Evolutionary conservation across 1,140 invertebrate species (phyloP), one percentile per base, ranked within the genome.

Genomic region (Trichomalopsis sarcophagae): DNA sequence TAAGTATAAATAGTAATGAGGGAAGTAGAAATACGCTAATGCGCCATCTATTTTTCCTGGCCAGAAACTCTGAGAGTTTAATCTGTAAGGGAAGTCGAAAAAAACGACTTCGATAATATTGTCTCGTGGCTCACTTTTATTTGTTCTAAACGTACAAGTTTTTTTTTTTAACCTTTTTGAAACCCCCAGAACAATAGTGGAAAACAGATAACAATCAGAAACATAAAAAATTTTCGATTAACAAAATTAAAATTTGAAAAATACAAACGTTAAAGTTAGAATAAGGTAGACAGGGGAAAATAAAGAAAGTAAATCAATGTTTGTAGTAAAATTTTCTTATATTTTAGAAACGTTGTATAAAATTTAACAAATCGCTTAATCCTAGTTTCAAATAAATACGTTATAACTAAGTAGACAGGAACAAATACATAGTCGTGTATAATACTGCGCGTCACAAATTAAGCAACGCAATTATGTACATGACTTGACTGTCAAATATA

Each of bases 381-480:
- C 62, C 77, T 74, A 62, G 66, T 73, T 79, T 50, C 6, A 69
- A 86, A 81, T 86, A 81, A 86, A 77, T 83, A 80, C 55, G 23
- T 69, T 73, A 47, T 2, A 68, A 62, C 40, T 55, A 55, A 27
- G 30, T 27, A 84, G 62, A 79, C 62, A 81, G 71, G 47, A 81
- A 80, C 76, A 81, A 79, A 81, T 81, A 47, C 36, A 84, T 77
- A 79, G 30, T 84, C 33, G 36, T 66, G 36, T 80, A 82, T 86
- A 86, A 86, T 86, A 86, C 86, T 86, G 83, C n/a, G 86, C 66
- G 82, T 44, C 27, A 33, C 14, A 83, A 44, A 74, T 47, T 50
- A 50, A 55, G 79, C 40, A 84, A 82, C 69, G 50, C 55, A 44
- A 77, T 73, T 74, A 80, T 79, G 40, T 84, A 84, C 77, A 84